These are phyloP conservation scores for Spongia lamella DNA, from an alignment of 37 sponge, comb jelly and placozoan genomes.

Conservation along the genomic window DNA sequence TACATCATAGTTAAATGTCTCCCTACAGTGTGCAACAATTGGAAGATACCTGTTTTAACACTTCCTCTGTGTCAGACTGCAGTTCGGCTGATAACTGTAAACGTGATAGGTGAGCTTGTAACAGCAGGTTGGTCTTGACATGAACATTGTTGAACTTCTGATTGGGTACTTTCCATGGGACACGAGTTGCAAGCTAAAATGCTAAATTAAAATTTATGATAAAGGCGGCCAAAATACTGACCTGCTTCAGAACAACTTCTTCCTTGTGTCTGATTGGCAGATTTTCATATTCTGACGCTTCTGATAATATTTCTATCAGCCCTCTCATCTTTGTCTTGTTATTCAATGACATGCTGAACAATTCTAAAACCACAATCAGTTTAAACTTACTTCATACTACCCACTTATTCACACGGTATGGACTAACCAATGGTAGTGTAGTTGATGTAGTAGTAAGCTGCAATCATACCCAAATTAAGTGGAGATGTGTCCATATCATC, in stretches of 20 bases:
- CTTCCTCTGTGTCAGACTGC: conserved; percentile 94
- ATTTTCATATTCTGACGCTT: conserved; percentile 90
- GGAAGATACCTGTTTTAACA: conserved; percentile 79
- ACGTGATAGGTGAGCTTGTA: conserved; percentile 96
- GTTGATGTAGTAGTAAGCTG: conserved; percentile 98
- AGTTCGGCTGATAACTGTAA: conserved; percentile 93
- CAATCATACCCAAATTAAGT: conserved; percentile 97
- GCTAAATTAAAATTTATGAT: neutral
- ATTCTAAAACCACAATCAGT: conserved; percentile 50
- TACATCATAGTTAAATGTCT: neutral
- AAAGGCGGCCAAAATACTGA: too few species aligned
- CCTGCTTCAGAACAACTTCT: conserved; percentile 80
- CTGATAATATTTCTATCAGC: conserved; percentile 89
- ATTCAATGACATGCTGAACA: conserved; percentile 96
- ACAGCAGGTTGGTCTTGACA: conserved; percentile 90
- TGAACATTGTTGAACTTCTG: conserved; percentile 88
- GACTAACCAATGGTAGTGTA: conserved; percentile 93
- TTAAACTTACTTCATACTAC: neutral
- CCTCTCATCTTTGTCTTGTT: conserved; percentile 96
- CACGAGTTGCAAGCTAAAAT: conserved; percentile 62
- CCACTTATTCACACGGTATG: neutral
- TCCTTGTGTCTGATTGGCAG: conserved; percentile 94
- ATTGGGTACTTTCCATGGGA: conserved; percentile 88
- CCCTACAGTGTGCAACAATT: neutral
- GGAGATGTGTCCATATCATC: conserved; percentile 93